A percentile compares a stretch with the other conserved stretches of the same genome.
phyloP scores from a whole-genome alignment of 2,113 vertebrate genomes.

The Nannospalax galili region DNA sequence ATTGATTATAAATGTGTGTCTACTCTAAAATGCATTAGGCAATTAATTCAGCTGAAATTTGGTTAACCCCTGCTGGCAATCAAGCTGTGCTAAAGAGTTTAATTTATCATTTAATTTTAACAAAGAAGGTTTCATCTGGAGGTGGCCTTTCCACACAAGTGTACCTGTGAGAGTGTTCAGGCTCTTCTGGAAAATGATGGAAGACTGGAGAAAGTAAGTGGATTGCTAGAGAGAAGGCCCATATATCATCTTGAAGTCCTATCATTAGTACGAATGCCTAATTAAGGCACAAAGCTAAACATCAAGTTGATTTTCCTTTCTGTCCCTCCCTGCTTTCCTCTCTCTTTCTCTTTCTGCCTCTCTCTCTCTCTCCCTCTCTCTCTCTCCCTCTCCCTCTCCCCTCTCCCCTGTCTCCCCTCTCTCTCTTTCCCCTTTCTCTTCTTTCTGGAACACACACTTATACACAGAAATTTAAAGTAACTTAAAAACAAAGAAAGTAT shows the following conservation, averaged over 20 bases:
- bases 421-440: neutral
- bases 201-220: constrained; percentile 46
- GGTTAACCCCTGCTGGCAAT: constrained; percentile 61
- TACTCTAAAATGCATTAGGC: constrained; percentile 55
- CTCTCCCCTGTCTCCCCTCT: neutral
- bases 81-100: constrained; percentile 75
- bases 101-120: constrained; percentile 76
- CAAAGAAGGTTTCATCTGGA: constrained; percentile 60
- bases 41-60: constrained; percentile 73
- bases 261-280: constrained; percentile 68
- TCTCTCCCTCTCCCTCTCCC: too few species aligned
- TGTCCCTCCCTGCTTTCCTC: neutral
- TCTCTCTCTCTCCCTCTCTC: neutral
- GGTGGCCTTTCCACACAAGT: constrained; percentile 51
- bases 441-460: neutral
- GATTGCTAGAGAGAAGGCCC: constrained; percentile 55
- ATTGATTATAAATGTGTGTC: constrained; percentile 54
- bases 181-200: constrained; percentile 63
- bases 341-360: constrained; percentile 2
- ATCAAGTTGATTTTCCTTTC: constrained; percentile 10
- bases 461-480: neutral
- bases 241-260: constrained; percentile 74
- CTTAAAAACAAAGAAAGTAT: neutral
- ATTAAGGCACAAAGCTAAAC: constrained; percentile 58
- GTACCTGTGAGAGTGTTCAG: constrained; percentile 35